These are phyloP conservation scores for Antheraea mylitta DNA, from an alignment of 1,140 invertebrate genomes.

Conservation along the genomic window DNA sequence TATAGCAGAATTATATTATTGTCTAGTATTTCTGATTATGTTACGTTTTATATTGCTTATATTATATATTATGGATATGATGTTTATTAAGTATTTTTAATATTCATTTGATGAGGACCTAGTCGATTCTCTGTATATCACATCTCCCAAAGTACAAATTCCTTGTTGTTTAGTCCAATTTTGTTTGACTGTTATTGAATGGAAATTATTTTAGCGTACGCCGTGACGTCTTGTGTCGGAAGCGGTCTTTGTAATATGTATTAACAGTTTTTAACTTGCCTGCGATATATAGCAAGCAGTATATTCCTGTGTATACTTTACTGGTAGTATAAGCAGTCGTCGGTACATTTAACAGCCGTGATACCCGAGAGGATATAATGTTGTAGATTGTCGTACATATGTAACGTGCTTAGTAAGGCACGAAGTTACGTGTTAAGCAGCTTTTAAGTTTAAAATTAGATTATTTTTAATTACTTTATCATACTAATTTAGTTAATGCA, in stretches of 20 bases:
- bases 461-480: slow-evolving; percentile 62
- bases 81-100: slow-evolving; percentile 76
- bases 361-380: slow-evolving; percentile 18
- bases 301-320: slow-evolving; percentile 11
- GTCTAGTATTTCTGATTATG: slow-evolving; percentile 77
- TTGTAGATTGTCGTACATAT: slow-evolving; percentile 32
- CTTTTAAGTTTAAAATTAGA: slow-evolving; percentile 64
- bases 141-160: slow-evolving; percentile 80
- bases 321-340: slow-evolving; percentile 11
- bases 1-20: slow-evolving; percentile 78
- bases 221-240: slow-evolving; percentile 17
- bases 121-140: slow-evolving; percentile 80
- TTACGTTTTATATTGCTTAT: slow-evolving; percentile 79
- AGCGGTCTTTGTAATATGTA: slow-evolving; percentile 9
- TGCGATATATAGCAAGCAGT: background rate
- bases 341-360: slow-evolving; percentile 15
- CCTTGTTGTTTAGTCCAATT: slow-evolving; percentile 81
- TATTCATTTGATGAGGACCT: slow-evolving; percentile 78
- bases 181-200: slow-evolving; percentile 78
- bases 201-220: slow-evolving; percentile 74
- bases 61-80: slow-evolving; percentile 76
- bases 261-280: slow-evolving; percentile 8
- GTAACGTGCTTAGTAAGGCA: slow-evolving; percentile 20
- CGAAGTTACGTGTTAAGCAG: slow-evolving; percentile 61
- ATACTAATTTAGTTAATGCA: slow-evolving; percentile 63